Evolutionary conservation across 2,888 invertebrate species (phyloP).

Genomic region (Agonopterix arenella): DNA sequence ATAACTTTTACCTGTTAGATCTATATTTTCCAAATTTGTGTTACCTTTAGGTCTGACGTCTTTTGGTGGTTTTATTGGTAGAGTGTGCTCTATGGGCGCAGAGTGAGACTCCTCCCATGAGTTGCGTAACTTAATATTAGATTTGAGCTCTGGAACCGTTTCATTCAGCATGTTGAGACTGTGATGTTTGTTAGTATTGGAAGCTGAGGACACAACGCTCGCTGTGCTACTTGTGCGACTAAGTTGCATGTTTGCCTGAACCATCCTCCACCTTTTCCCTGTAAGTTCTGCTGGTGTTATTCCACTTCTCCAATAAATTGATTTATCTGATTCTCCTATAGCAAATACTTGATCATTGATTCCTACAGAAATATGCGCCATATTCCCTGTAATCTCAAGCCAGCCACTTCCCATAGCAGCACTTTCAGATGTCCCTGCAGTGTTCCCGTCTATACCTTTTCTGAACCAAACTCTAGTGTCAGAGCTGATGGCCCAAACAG

Average conservation of each 20-base stretch:
- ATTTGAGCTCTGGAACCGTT: constrained; percentile 52
- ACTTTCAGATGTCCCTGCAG: constrained; percentile 83
- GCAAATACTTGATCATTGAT: constrained; percentile 94
- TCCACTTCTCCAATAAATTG: constrained; percentile 87
- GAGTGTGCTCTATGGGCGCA: constrained; percentile 83
- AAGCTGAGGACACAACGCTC: constrained; percentile 80
- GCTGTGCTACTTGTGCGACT: constrained; percentile 89
- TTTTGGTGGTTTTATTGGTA: constrained; percentile 71
- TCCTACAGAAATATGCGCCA: constrained; percentile 89
- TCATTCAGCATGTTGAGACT: constrained; percentile 78
- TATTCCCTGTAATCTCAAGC: constrained; percentile 93
- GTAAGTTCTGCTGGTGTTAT: constrained; percentile 85
- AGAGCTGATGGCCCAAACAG: constrained; percentile 88
- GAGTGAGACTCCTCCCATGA: constrained; percentile 86
- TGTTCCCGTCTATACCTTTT: constrained; percentile 82
- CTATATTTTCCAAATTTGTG: constrained; percentile 58
- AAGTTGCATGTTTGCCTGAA: constrained; percentile 88
- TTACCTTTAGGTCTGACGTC: constrained; percentile 47
- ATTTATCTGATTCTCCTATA: constrained; percentile 88
- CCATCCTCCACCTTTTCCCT: constrained; percentile 90
- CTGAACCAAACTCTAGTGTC: constrained; percentile 93
- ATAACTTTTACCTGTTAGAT: constrained; percentile 80
- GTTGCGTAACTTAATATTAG: constrained; percentile 72
- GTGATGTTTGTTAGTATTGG: constrained; percentile 81
- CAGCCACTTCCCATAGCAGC: constrained; percentile 89